Percentiles rank a stretch among this genome's conserved stretches.
phyloP scores from a whole-genome alignment of 2,113 vertebrate genomes.

The Ameiurus melas region DNA sequence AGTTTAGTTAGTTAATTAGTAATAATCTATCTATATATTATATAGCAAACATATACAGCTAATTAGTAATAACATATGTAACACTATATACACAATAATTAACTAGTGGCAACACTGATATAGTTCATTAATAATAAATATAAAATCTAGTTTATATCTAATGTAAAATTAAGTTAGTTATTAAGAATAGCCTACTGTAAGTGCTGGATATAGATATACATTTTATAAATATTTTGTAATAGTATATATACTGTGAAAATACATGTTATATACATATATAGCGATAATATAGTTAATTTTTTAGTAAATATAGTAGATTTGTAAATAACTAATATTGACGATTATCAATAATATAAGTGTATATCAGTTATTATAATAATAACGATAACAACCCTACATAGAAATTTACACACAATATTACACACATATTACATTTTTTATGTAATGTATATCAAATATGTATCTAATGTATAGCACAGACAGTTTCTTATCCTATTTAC shows the following conservation, averaged over 20 bases:
- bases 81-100: not conserved
- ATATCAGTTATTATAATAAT: not conserved
- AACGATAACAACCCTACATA: not conserved
- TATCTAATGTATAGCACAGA: not conserved
- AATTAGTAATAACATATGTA: not conserved
- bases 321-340: not conserved
- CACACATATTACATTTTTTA: too few species aligned
- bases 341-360: not conserved
- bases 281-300: not conserved
- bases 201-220: not conserved
- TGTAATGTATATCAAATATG: not conserved
- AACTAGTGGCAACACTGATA: not conserved
- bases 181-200: not conserved
- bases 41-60: not conserved
- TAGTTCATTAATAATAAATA: not conserved
- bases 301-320: not conserved
- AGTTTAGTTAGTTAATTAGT: not conserved
- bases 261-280: not conserved
- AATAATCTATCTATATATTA: not conserved
- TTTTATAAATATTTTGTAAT: not conserved
- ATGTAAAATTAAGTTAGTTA: not conserved
- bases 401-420: not conserved
- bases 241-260: not conserved
- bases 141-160: not conserved
- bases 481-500: not conserved